Conservation (phyloP, 2,797 vertebrate species). For the Pseudochaenichthys georgianus region DNA sequence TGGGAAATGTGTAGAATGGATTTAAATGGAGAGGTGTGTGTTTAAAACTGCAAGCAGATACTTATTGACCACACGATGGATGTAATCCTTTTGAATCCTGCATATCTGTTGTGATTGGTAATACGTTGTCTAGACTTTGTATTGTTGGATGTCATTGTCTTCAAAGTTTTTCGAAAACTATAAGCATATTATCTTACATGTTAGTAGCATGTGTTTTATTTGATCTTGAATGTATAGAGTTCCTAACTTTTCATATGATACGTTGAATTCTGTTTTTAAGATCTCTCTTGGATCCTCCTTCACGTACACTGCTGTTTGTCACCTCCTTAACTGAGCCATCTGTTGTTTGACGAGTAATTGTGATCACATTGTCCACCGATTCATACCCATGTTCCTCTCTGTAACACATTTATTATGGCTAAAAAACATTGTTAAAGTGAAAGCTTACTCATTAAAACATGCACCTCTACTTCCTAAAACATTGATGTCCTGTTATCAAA, state of each 20-base stretch:
- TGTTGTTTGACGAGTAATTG: constrained; percentile 6
- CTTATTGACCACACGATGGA: background rate
- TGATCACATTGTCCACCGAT: background rate
- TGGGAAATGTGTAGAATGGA: background rate
- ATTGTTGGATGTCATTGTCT: too few relatives aligned
- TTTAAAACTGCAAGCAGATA: background rate
- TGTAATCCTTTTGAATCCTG: background rate
- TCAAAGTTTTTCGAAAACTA: too few relatives aligned
- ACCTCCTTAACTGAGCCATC: background rate
- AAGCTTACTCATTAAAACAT: constrained; percentile 10
- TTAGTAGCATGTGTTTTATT: too few relatives aligned
- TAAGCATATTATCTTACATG: too few relatives aligned
- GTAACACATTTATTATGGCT: constrained; percentile 8
- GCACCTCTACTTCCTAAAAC: background rate
- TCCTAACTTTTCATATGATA: too few relatives aligned
- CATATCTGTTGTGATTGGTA: background rate
- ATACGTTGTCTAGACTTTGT: too few relatives aligned
- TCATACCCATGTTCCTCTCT: background rate
- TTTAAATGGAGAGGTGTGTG: background rate
- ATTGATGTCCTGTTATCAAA: background rate
- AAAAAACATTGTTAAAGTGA: constrained; percentile 9
- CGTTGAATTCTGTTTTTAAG: too few relatives aligned
- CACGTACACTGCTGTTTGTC: constrained; percentile 3
- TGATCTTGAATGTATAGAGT: too few relatives aligned
- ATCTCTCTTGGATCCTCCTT: constrained; percentile 5